Conservation (phyloP, 2,888 invertebrate genomes). For the Eilema sororculum region DNA sequence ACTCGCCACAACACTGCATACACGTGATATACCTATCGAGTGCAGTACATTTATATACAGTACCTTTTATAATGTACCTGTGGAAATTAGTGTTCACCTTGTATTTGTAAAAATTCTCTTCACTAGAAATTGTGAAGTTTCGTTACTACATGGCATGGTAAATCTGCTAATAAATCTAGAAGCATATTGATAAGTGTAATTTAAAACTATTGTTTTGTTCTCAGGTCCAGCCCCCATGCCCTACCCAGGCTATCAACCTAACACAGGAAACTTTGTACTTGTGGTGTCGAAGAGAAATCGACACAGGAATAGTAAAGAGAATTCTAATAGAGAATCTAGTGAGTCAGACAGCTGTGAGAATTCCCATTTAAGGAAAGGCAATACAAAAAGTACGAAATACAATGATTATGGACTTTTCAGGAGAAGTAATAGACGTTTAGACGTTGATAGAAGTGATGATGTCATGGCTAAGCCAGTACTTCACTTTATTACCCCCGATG, state of each 20-base stretch:
- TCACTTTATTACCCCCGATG: slow-evolving; percentile 16
- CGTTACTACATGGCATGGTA: too few species aligned
- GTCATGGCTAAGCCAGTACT: slow-evolving; percentile 17
- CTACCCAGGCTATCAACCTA: slow-evolving; percentile 18
- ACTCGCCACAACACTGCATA: too few species aligned
- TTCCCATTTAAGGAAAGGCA: neutral
- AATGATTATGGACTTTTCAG: neutral
- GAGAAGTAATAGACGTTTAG: slow-evolving; percentile 10
- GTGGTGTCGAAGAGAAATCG: neutral
- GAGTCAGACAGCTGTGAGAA: neutral
- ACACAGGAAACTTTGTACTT: neutral
- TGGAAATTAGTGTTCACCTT: too few species aligned
- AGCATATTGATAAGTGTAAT: too few species aligned
- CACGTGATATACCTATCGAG: too few species aligned
- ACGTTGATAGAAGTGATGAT: slow-evolving; percentile 1
- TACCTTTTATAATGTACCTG: too few species aligned
- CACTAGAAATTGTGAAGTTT: too few species aligned
- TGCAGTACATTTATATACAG: too few species aligned
- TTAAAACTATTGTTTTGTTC: neutral
- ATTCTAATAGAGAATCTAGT: slow-evolving; percentile 3
- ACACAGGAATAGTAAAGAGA: neutral
- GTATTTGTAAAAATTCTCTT: too few species aligned
- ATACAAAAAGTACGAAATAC: neutral
- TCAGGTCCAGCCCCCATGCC: slow-evolving; percentile 41
- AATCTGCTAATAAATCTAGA: too few species aligned